phyloP scores from a whole-genome alignment of 1,140 invertebrate species.

The Potamilus streckersoni region DNA sequence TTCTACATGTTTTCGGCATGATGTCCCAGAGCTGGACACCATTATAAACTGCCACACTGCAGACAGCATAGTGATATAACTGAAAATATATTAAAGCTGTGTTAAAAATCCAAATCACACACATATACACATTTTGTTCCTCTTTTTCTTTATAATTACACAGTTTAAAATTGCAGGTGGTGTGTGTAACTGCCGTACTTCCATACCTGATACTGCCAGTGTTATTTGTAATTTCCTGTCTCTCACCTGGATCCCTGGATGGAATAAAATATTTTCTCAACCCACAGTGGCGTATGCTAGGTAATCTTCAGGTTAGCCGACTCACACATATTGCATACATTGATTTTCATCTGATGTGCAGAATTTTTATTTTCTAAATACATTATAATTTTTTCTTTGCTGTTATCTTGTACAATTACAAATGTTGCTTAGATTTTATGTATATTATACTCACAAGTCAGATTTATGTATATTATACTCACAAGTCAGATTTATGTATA shows the following conservation, averaged over 20 bases:
- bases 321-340: neutral
- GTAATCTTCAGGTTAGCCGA: slow-evolving; percentile 67
- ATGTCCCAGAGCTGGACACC: no score
- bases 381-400: neutral
- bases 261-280: slow-evolving; percentile 86
- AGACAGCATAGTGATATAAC: no score
- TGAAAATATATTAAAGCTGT: no score
- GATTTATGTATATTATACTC: no score
- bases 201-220: slow-evolving; percentile 84
- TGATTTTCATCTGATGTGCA: neutral
- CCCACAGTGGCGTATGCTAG: slow-evolving; percentile 81
- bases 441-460: neutral
- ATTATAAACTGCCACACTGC: no score
- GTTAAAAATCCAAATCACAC: no score
- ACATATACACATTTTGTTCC: neutral
- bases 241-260: slow-evolving; percentile 80
- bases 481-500: no score
- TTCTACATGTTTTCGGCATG: no score
- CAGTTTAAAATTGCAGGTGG: slow-evolving; percentile 33
- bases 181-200: slow-evolving; percentile 73
- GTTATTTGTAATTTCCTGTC: slow-evolving; percentile 82
- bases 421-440: neutral
- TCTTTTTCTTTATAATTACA: neutral
- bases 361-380: neutral
- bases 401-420: neutral